Conservation (phyloP, 2,113 vertebrate genomes). For the Psettodes erumei region DNA sequence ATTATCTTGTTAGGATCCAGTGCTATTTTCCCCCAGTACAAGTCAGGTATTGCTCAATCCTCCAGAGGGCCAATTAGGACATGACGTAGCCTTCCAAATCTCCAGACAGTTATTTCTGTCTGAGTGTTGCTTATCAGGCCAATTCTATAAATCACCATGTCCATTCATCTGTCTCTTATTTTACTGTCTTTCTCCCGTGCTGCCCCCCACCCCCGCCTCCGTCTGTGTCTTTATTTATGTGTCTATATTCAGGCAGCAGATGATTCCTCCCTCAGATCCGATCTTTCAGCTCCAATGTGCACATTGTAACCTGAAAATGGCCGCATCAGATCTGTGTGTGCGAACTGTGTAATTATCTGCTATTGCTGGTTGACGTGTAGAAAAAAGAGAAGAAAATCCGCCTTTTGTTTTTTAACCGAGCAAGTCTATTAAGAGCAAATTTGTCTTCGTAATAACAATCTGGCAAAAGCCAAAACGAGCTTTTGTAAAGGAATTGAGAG, state of each 20-base stretch:
- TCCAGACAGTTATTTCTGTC: constrained; percentile 64
- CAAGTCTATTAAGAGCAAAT: constrained; percentile 47
- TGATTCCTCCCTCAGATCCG: not conserved
- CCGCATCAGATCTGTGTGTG: not conserved
- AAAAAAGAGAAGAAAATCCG: constrained; percentile 1
- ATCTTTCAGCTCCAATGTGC: constrained; percentile 37
- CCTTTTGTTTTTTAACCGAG: constrained; percentile 5
- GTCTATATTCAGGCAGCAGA: constrained; percentile 30
- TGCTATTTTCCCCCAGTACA: not conserved
- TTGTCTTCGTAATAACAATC: constrained; percentile 37
- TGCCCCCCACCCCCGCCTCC: no score
- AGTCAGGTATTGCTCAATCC: constrained; percentile 62
- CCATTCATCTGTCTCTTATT: constrained; percentile 44
- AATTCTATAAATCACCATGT: constrained; percentile 61
- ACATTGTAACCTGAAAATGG: not conserved
- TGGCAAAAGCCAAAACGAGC: constrained; percentile 24
- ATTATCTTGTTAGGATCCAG: constrained; percentile 60
- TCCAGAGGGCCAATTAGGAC: constrained; percentile 76
- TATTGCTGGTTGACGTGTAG: not conserved
- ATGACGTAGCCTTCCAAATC: constrained; percentile 52
- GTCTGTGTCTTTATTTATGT: constrained; percentile 41
- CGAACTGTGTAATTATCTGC: constrained; percentile 29
- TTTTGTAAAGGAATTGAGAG: not conserved
- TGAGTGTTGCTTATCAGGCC: constrained; percentile 46
- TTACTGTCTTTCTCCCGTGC: constrained; percentile 35